Base-by-base conservation (phyloP, 2,888 invertebrate species). In the Dorcus parallelipipedus region DNA sequence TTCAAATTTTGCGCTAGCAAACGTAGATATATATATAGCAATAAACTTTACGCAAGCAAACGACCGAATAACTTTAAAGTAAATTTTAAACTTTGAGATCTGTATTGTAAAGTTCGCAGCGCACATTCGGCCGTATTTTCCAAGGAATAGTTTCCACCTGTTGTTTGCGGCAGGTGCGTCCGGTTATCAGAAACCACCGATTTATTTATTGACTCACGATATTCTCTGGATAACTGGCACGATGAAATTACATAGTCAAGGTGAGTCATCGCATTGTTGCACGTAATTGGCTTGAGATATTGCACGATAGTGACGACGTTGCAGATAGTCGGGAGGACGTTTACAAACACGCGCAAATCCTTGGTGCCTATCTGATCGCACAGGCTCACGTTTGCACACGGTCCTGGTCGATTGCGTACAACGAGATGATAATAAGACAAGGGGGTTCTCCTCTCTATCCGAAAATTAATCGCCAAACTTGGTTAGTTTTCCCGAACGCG, bases 271-370 rank as follows among this genome's bases (percentile, higher is more conserved):
- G 14, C 10, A 45, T 45, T 17, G 42, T 20, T 45, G 14, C 45
- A 45, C 23, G 45, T 45, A 45, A 45, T 45, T 45, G 45, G 20
- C 45, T n/a, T 45, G 45, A 45, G 45, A 45, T 17, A 45, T 45
- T 45, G 45, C 45, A 20, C 26, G 5, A 14, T 14, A 14, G 17
- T 17, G 45, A 17, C 9, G 20, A 10, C 3, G 17, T 45, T n/a
- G 17, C 45, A 45, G 23, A 45, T 45, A 45, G 45, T 10, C 45
- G 45, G 6, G 9, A 33, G 14, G 45, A 45, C 42, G 42, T 42
- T 42, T 42, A 42, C 45, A 45, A 45, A 45, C 45, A 17, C 45
- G 20, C 45, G 23, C 45, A 45, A 45, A 45, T 45, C 45, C 45
- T 45, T 45, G 45, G 45, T 45, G 23, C 8, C 45, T 45, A 45